Base-by-base conservation (phyloP, 2,888 invertebrate genomes). In the Melinaea marsaeus region DNA sequence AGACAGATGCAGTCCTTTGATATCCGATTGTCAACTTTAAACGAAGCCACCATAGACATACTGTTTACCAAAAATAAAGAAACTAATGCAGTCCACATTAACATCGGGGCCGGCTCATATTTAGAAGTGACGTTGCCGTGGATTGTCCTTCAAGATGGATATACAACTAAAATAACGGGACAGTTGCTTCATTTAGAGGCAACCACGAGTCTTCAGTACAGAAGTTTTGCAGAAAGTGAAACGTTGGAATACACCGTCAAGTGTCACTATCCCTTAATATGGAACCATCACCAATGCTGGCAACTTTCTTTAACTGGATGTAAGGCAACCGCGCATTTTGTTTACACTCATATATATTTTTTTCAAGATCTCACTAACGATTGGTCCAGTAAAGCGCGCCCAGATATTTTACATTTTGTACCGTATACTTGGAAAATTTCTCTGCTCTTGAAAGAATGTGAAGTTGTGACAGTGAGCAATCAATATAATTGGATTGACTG, bases 401-500 rank as follows among this genome's bases (percentile, higher is more conserved):
- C 99, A 0, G 99, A 99, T 82, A 93, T 99, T 61, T 92, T 97
- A 63, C 95, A 96, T 78, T 99, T 99, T 88, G 95, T 99, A 61
- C 99, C 99, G 2, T 99, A 98, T 84, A 98, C 98, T 0, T 99
- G 98, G 95, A 95, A 96, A 79, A 96, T 99, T 76, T 96, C 95
- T 67, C 91, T 99, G 66, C 92, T 97, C 7, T 88, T 98, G 33
- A 98, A 99, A 83, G 98, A 99, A 85, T 98, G 99, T 85, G 98
- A 99, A 87, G 92, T 99, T 13, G 93, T 99, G 1, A 96, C 98
- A 54, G 90, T 97, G 13, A 95, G 97, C 77, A 99, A 99, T 87
- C 97, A 99, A 81, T 97, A 97, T 84, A 99, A 99, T 85, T 99
- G 99, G 99, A 96, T 99, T 72, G 99, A 99, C 85, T 99, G 99